Evolutionary conservation across 2,113 vertebrate species (phyloP), one percentile per base, ranked within the genome.

Genomic region (Onychostoma macrolepis): DNA sequence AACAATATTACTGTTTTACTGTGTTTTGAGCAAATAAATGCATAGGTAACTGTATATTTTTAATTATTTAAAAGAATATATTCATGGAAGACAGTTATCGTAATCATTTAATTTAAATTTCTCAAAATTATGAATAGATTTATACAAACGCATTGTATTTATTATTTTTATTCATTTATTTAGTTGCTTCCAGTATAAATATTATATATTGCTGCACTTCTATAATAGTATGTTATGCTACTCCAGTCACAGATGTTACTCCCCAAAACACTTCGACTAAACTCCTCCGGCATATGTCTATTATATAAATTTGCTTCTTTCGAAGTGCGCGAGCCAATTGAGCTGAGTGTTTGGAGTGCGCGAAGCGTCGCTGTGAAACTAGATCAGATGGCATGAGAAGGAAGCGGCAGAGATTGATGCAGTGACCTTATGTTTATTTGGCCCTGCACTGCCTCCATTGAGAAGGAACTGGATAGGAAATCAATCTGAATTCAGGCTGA

Each of bases 361-460:
- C 43, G 50, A 82, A 90, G 53, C 85, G 38, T 80, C 33, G n/a
- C 83, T 86, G 77, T 87, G 80, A 87, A 90, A 89, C 76, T 83
- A 30, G 75, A 84, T 87, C 36, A 43, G 53, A 82, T 88, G 67
- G 80, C 83, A 86, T 63, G 81, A 86, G 87, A 89, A 87, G 84
- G 61, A 86, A 69, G 80, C 33, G 48, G 69, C 85, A 43, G 84
- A 89, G 86, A 86, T 87, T 88, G 87, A 89, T 90, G 84, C 84
- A 74, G 79, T 87, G 87, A 80, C 88, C 87, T 90, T 72, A 86
- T 89, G 90, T 90, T 88, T 89, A 87, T 89, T 85, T 83, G 48
- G 83, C 61, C 65, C 79, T 43, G 45, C 63, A 21, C 48, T 33
- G 71, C 76, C 74, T 88, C 71, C 58, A 58, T 83, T 84, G 82